Conservation (phyloP, 23 tunicate species). For the Trididemnum miniatum region DNA sequence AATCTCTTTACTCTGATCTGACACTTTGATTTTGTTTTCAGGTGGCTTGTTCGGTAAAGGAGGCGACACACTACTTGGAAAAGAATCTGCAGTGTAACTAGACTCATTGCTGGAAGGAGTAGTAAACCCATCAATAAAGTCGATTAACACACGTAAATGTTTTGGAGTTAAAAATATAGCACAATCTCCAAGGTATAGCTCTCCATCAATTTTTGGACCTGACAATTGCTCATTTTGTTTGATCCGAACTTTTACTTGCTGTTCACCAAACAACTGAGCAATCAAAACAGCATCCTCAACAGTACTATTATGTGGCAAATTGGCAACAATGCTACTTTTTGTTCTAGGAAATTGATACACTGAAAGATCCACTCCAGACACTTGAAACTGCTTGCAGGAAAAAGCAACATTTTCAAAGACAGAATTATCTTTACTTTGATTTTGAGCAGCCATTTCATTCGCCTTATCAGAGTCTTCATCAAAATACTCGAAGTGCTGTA, state of each 20-base stretch:
- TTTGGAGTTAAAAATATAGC: slow-evolving; percentile 52
- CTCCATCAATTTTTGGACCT: slow-evolving; percentile 65
- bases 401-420: slow-evolving; percentile 17
- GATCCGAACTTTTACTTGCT: slow-evolving; percentile 55
- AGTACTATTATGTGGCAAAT: neutral
- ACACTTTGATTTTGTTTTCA: too few relatives aligned
- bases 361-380: slow-evolving; percentile 35
- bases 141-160: slow-evolving; percentile 33
- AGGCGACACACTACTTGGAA: slow-evolving; percentile 24
- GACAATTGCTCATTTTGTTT: slow-evolving; percentile 38
- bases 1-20: neutral
- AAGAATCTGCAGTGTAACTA: slow-evolving; percentile 14
- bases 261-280: slow-evolving; percentile 53
- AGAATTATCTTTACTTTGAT: neutral
- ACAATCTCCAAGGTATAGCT: slow-evolving; percentile 52
- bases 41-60: neutral
- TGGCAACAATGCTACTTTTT: neutral
- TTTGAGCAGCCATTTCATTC: slow-evolving; percentile 7
- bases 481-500: slow-evolving; percentile 30
- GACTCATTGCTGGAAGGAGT: slow-evolving; percentile 9
- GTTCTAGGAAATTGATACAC: neutral
- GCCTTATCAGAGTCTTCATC: slow-evolving; percentile 34
- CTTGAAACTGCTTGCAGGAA: slow-evolving; percentile 49
- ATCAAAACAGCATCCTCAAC: neutral
- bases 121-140: slow-evolving; percentile 12